Evolutionary conservation across 2,797 vertebrate species (phyloP).

Genomic region (Acomys russatus): DNA sequence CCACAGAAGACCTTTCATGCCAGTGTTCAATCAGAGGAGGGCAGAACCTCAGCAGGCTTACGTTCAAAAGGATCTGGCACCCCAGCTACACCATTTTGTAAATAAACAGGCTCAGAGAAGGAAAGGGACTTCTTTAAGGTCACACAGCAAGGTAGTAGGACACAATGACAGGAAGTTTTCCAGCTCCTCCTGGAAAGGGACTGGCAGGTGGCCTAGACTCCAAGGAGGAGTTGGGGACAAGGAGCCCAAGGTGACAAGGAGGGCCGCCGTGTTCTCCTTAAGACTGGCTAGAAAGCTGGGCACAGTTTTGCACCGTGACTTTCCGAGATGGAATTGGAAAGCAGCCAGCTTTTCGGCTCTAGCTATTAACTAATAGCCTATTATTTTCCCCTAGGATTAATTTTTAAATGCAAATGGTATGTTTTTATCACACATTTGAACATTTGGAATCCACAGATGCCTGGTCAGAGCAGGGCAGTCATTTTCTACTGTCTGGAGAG

Average conservation of each 20-base stretch:
- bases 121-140: background rate
- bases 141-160: background rate
- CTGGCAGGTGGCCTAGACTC: slow-evolving; percentile 8
- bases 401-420: slow-evolving; percentile 83
- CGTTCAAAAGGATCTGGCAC: background rate
- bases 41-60: background rate
- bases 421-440: slow-evolving; percentile 85
- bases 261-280: background rate
- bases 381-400: slow-evolving; percentile 86
- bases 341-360: slow-evolving; percentile 85
- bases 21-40: background rate
- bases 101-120: slow-evolving; percentile 62
- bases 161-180: background rate
- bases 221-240: background rate
- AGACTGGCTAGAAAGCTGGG: background rate
- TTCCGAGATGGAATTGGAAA: slow-evolving; percentile 83
- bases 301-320: slow-evolving; percentile 79
- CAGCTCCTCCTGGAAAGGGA: background rate
- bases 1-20: background rate
- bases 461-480: slow-evolving; percentile 78
- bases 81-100: background rate
- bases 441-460: slow-evolving; percentile 75
- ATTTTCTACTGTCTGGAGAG: slow-evolving; percentile 57
- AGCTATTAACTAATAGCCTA: slow-evolving; percentile 87
- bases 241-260: slow-evolving; percentile 1